These are phyloP conservation scores for Scytalopus superciliaris DNA, from an alignment of 2,113 vertebrate species.

Conservation along the genomic window DNA sequence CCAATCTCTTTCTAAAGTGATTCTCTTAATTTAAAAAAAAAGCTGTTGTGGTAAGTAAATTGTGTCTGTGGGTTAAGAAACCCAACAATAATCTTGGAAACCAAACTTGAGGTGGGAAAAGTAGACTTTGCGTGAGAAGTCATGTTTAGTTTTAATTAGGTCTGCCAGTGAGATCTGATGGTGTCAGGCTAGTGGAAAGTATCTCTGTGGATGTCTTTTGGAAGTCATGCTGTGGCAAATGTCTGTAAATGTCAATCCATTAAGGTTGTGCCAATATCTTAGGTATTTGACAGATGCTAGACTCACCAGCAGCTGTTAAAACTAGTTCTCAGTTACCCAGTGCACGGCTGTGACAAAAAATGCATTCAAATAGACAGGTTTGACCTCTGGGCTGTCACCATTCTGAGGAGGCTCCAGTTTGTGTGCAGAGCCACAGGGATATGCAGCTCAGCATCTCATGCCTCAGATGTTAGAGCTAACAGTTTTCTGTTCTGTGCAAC, in stretches of 20 bases:
- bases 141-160: neutral
- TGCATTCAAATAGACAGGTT: neutral
- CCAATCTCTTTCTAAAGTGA: neutral
- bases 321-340: neutral
- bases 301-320: neutral
- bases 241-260: neutral
- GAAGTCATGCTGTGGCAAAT: neutral
- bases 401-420: neutral
- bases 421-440: neutral
- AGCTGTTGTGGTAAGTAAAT: neutral
- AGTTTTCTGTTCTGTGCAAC: neutral
- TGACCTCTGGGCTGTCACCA: neutral
- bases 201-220: neutral
- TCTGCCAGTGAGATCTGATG: neutral
- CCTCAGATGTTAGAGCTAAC: rapidly evolving
- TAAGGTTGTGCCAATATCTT: neutral
- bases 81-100: neutral
- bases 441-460: neutral
- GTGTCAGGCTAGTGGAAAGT: neutral
- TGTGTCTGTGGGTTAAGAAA: neutral
- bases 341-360: neutral
- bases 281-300: neutral
- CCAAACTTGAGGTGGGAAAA: neutral
- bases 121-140: neutral
- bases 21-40: neutral